Percentiles rank a stretch among this genome's conserved stretches.
These are phyloP conservation scores for Laspeyria flexula DNA, from an alignment of 2,888 invertebrate species.

Conservation along the genomic window DNA sequence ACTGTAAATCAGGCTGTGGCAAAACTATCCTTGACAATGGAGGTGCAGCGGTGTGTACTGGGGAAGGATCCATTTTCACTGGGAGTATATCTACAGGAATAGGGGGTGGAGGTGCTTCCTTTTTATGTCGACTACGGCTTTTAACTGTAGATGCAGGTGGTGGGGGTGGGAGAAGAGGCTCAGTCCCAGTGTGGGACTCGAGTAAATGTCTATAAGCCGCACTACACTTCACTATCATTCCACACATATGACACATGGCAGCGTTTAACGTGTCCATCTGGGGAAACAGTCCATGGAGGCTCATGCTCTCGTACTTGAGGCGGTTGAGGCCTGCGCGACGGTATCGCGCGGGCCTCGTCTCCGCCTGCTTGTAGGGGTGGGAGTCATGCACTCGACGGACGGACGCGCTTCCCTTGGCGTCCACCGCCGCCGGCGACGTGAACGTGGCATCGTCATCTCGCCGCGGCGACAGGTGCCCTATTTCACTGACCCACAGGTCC, in stretches of 20 bases:
- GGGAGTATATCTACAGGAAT: conserved; percentile 68
- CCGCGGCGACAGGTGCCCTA: conserved; percentile 79
- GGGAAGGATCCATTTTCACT: conserved; percentile 70
- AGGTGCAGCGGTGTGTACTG: conserved; percentile 69
- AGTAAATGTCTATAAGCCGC: conserved; percentile 91
- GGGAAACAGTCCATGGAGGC: conserved; percentile 91
- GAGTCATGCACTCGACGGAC: conserved; percentile 61
- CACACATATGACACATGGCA: conserved; percentile 92
- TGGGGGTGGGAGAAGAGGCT: conserved; percentile 78
- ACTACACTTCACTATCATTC: conserved; percentile 91
- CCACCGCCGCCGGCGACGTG: conserved; percentile 65
- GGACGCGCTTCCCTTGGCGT: conserved; percentile 61
- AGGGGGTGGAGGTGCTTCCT: conserved; percentile 69
- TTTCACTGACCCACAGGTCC: conserved; percentile 82
- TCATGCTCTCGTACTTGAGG: conserved; percentile 87
- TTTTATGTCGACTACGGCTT: conserved; percentile 74
- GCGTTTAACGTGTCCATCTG: conserved; percentile 91
- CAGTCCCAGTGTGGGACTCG: conserved; percentile 79
- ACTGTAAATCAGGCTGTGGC: conserved; percentile 73
- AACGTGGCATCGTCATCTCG: conserved; percentile 70
- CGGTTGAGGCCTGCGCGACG: conserved; percentile 83
- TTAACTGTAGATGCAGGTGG: conserved; percentile 67
- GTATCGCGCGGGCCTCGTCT: conserved; percentile 50
- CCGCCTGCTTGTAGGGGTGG: conserved; percentile 67
- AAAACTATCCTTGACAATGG: conserved; percentile 74